A percentile compares a stretch with the other conserved stretches of the same genome.
Evolutionary conservation across 2,797 vertebrate genomes (phyloP).

Genomic region (Glyptemys insculpta): DNA sequence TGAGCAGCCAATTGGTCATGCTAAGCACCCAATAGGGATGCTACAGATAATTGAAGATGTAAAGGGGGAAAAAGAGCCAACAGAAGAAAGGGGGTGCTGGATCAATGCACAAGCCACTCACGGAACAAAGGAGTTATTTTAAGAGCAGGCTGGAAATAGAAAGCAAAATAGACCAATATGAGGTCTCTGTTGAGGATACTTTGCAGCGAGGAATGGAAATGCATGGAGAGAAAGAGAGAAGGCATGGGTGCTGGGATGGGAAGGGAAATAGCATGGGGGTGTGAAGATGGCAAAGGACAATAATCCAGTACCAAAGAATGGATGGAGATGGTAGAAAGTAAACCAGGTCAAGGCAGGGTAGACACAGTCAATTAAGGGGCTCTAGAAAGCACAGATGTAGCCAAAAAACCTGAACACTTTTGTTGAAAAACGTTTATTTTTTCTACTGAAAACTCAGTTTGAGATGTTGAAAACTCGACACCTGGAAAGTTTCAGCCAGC

Average conservation of each 20-base stretch:
- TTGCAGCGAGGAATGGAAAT: conserved; percentile 65
- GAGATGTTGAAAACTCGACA: neutral
- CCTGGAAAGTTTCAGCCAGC: neutral
- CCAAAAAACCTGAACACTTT: neutral
- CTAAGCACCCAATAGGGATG: neutral
- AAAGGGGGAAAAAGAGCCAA: neutral
- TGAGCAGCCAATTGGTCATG: neutral
- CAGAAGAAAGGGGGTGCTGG: neutral
- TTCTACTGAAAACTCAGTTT: neutral
- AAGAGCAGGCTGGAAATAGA: conserved; percentile 65
- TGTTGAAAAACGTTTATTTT: neutral
- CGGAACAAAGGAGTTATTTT: conserved; percentile 71
- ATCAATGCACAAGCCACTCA: conserved; percentile 49
- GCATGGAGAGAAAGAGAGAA: conserved; percentile 38
- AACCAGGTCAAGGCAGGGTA: neutral
- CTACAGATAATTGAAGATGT: conserved; percentile 14
- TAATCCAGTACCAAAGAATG: neutral
- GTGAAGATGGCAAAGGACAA: neutral
- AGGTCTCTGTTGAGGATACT: conserved; percentile 67
- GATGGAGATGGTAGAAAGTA: neutral
- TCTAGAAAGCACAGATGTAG: neutral
- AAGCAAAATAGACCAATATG: conserved; percentile 54
- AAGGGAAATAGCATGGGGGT: too few species aligned
- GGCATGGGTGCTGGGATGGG: neutral
- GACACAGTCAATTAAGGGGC: neutral